Evolutionary conservation across 2,113 vertebrate species (phyloP), one percentile per base, ranked within the genome.

Genomic region (Vulpes ferrilata): DNA sequence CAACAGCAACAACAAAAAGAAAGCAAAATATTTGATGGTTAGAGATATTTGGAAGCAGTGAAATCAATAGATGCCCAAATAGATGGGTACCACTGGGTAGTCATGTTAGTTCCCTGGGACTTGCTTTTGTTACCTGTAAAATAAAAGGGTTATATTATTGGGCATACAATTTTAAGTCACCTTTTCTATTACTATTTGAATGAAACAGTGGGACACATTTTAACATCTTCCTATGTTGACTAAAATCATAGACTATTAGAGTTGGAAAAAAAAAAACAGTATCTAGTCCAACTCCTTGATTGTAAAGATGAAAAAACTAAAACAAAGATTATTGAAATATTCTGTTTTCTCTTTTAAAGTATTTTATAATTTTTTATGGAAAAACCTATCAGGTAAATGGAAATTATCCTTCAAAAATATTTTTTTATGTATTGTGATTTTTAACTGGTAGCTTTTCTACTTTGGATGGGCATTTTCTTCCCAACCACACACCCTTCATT

Each of bases 311-410:
- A 94, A 88, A 23, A 96, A 90, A 43, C 60, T 69, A 88, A 88
- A 93, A 79, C 17, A 94, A 74, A 13, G 67, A 65, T 91, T 76
- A 95, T 48, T 67, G 97, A 88, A 86, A 25, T 95, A 57, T 76
- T 93, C 15, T 93, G 62, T n/a, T 81, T 87, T 91, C 11, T 83
- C 23, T 94, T 94, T 95, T 86, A 64, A 93, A 91, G 53, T 86
- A 93, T 94, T 97, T 96, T 97, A 82, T 85, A 96, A 78, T 67
- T 93, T 96, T 97, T 88, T 91, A 84, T 94, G 85, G 67, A 65
- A 90, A 97, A 96, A 32, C 4, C 65, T 97, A 62, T 55, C 25
- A 76, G 60, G 57, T 80, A 89, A 96, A 62, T 88, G 59, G 83
- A 93, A 98, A 93, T 92, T 78, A 82, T 69, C 73, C 60, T 96